Percentiles rank a stretch among this genome's conserved stretches.
phyloP scores from a whole-genome alignment of 2,113 vertebrate species.

The Hippocampus comes region DNA sequence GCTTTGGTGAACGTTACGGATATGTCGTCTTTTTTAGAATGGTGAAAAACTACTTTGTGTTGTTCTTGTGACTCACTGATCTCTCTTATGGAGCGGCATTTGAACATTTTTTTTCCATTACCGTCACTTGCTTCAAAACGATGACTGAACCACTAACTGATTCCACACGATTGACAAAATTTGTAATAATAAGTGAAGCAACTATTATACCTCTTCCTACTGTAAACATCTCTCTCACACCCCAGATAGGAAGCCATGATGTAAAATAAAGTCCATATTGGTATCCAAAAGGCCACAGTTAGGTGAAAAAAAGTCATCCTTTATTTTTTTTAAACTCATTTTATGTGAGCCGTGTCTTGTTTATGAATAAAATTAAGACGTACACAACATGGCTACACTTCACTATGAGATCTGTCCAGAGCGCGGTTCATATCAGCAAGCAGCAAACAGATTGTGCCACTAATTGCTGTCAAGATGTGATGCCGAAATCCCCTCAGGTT shows the following conservation, averaged over 20 bases:
- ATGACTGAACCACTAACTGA: background rate
- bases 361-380: constrained; percentile 70
- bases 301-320: constrained; percentile 76
- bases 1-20: constrained; percentile 88
- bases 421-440: constrained; percentile 65
- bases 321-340: constrained; percentile 50
- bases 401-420: constrained; percentile 65
- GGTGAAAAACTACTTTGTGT: constrained; percentile 31
- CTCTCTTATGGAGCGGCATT: constrained; percentile 2
- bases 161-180: background rate
- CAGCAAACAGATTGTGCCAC: constrained; percentile 73
- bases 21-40: constrained; percentile 66
- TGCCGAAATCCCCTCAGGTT: constrained; percentile 69
- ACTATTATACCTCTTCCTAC: constrained; percentile 26
- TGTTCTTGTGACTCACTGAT: constrained; percentile 33
- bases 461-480: constrained; percentile 76
- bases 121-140: background rate
- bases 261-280: constrained; percentile 73
- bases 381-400: constrained; percentile 63
- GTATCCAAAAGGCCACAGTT: constrained; percentile 91
- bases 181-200: background rate
- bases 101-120: background rate
- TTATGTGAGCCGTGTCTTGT: constrained; percentile 55
- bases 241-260: constrained; percentile 68
- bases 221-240: constrained; percentile 65